Evolutionary conservation across 2,797 vertebrate genomes (phyloP).

Genomic region (Mastacembelus armatus): DNA sequence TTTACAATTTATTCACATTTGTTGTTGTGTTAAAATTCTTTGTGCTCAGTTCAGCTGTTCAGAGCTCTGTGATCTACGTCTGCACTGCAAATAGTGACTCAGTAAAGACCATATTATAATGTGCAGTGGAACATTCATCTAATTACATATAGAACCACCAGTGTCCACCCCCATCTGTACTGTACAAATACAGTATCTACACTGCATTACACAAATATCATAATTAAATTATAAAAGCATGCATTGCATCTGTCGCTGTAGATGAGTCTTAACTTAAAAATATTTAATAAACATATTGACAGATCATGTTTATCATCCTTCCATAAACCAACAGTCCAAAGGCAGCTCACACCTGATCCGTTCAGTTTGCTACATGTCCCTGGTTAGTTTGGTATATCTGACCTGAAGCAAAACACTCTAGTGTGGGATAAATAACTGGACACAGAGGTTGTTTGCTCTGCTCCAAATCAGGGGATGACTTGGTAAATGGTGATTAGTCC

Average conservation of each 20-base stretch:
- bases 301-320: too few species aligned
- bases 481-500: not conserved
- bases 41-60: conserved; percentile 66
- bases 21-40: conserved; percentile 75
- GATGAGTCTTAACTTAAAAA: conserved; percentile 12
- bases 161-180: conserved; percentile 36
- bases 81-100: conserved; percentile 43
- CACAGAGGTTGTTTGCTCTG: not conserved
- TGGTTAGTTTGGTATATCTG: not conserved
- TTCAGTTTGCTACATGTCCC: not conserved
- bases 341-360: too few species aligned
- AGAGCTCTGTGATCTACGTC: conserved; percentile 65
- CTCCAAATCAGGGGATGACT: not conserved
- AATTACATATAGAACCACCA: conserved; percentile 45
- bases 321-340: too few species aligned
- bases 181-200: conserved; percentile 21
- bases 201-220: conserved; percentile 32
- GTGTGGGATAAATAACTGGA: too few species aligned
- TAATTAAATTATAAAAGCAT: conserved; percentile 24
- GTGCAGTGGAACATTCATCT: conserved; percentile 37
- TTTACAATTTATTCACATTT: conserved; percentile 83
- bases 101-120: conserved; percentile 47
- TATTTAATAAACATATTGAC: too few species aligned
- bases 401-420: not conserved
- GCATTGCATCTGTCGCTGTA: conserved; percentile 53